Evolutionary conservation across 2,797 vertebrate genomes (phyloP).

Genomic region (Gorsachius magnificus): DNA sequence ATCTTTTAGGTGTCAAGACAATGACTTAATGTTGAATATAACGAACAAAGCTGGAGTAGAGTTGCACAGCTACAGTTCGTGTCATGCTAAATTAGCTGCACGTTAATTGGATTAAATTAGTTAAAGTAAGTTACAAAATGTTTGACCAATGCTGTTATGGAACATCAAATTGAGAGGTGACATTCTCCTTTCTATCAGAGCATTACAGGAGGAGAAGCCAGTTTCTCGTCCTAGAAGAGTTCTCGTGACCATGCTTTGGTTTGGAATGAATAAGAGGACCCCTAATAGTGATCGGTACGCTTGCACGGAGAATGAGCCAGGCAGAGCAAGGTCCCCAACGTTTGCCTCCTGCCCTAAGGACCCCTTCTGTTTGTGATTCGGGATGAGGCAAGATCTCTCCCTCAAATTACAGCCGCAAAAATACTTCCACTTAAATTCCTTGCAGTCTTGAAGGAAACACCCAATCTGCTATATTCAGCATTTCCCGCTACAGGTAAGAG

Average conservation of each 20-base stretch:
- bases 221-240: not conserved
- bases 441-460: not conserved
- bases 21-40: not conserved
- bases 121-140: not conserved
- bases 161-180: not conserved
- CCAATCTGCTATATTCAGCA: not conserved
- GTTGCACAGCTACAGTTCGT: not conserved
- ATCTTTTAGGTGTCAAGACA: constrained; percentile 13
- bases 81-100: constrained; percentile 13
- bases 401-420: not conserved
- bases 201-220: not conserved
- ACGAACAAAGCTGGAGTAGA: not conserved
- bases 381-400: not conserved
- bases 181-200: not conserved
- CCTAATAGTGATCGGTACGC: not conserved
- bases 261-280: not conserved
- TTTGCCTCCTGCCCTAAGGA: not conserved
- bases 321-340: not conserved
- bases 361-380: not conserved
- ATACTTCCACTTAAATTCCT: not conserved
- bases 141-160: not conserved
- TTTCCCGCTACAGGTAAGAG: not conserved
- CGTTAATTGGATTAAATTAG: constrained; percentile 13
- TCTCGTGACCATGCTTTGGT: not conserved
- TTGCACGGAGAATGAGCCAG: not conserved